Percentiles rank a stretch among this genome's conserved stretches.
phyloP scores from a whole-genome alignment of 2,113 vertebrate genomes.

The Ctenodactylus gundi region DNA sequence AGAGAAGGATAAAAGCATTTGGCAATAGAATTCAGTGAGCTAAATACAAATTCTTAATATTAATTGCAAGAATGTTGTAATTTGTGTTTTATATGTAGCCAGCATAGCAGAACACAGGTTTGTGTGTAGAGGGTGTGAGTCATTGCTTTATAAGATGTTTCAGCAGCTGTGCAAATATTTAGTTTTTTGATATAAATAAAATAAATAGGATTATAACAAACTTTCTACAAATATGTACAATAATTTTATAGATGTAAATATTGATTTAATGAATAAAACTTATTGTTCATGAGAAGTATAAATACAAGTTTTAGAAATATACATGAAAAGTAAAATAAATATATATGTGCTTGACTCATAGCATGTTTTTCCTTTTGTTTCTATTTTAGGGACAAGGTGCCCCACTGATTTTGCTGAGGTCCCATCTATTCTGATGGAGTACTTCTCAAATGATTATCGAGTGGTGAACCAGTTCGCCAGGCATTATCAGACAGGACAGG shows the following conservation, averaged over 20 bases:
- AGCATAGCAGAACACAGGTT: slow-evolving; percentile 71
- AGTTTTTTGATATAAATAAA: slow-evolving; percentile 84
- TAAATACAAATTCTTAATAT: slow-evolving; percentile 73
- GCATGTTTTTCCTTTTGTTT: slow-evolving; percentile 40
- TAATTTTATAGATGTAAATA: slow-evolving; percentile 82
- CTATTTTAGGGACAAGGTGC: slow-evolving; percentile 93
- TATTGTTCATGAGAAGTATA: slow-evolving; percentile 81
- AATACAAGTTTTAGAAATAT: slow-evolving; percentile 63
- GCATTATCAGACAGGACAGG: slow-evolving; percentile 97
- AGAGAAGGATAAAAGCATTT: slow-evolving; percentile 71
- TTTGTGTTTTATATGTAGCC: slow-evolving; percentile 74
- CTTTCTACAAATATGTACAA: slow-evolving; percentile 80
- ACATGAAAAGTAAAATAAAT: slow-evolving; percentile 66
- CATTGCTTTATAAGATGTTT: slow-evolving; percentile 79
- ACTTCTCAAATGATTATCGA: slow-evolving; percentile 96
- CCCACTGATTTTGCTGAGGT: slow-evolving; percentile 98
- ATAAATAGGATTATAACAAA: slow-evolving; percentile 82
- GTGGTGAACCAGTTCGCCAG: slow-evolving; percentile 97
- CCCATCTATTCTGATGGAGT: slow-evolving; percentile 98
- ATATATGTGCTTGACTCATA: slow-evolving; percentile 66
- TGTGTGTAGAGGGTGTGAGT: slow-evolving; percentile 82
- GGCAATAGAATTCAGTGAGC: slow-evolving; percentile 71
- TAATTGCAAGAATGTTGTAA: slow-evolving; percentile 75
- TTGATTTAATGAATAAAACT: slow-evolving; percentile 81
- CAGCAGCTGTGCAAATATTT: slow-evolving; percentile 87